Base-by-base conservation (phyloP, 2,888 invertebrate genomes). In the Eristalinus sepulchralis region DNA sequence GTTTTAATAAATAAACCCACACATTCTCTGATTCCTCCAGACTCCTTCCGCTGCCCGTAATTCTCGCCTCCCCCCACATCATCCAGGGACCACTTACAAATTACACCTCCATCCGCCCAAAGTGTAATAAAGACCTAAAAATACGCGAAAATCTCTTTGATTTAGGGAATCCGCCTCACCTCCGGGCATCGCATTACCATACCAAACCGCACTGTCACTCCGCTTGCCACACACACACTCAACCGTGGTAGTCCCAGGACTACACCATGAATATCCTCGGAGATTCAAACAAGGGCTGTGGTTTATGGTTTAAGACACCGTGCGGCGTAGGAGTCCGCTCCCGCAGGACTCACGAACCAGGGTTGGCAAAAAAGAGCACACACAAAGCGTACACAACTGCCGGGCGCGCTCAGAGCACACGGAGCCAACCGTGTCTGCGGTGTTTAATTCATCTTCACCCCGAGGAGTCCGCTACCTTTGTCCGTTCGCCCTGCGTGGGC, bases 281-380 rank as follows among this genome's bases (percentile, higher is more conserved):
- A 55, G 67, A 82, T 59, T 70, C 70, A 76, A 82, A 76, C 76
- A 82, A 66, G 33, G 33, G 66, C 70, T 59, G 76, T 76, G 70
- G 82, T 76, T 82, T 82, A 70, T 64, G 81, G 63, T 66, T 68
- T 59, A 63, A 73, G 47, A 64, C 73, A 47, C 71, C 31, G 20
- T 8, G 2, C 70, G 24, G n/a, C 24, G 63, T 34, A 36, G 64
- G 63, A 55, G 63, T 34, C 55, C 55, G 62, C 31, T 72, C 62
- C 60, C 27, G 39, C 55, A 64, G 10, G 64, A 39, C 22, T 13
- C 13, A 11, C 57, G 24, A 36, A 31, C 27, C 17, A 63, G n/a
- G 39, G n/a, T 31, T 39, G 22, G 59, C 55, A 27, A 60, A 59
- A 47, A 10, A 31, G n/a, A 62, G 31, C 34, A n/a, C 47, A 63